Evolutionary conservation across 2,113 vertebrate genomes (phyloP), one percentile per base, ranked within the genome.

Genomic region (Reinhardtius hippoglossoides): DNA sequence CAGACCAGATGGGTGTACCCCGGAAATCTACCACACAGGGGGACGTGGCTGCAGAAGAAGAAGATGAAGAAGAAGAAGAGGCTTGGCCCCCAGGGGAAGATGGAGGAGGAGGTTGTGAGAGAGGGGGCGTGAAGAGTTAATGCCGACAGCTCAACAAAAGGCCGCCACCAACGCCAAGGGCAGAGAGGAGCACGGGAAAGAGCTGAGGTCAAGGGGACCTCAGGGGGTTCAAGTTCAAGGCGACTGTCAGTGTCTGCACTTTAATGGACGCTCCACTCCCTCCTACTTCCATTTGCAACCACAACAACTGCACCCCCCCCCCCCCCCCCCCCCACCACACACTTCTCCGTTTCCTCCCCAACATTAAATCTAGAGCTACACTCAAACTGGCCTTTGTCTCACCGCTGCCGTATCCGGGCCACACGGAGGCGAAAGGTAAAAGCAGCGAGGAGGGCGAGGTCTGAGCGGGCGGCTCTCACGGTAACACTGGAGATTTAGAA

Each of bases 151-250:
- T 78, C 76, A 89, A 95, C 94, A 95, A 95, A 63, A 93, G 83
- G 87, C 82, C 69, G 67, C 81, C 84, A 48, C 71, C 76, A 80
- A 77, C 67, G 76, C 76, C 46, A 56, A 85, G 91, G 82, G 81
- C 87, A 88, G 67, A 31, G 76, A 86, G 74, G 91, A 91, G 90
- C 89, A 91, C 85, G 92, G 92, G 92, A 89, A 88, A 87, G 92
- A 88, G 84, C 89, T 48, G 55, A 88, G 94, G 94, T 95, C 92
- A 94, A 93, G 89, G 91, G 89, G 87, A 93, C 81, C 90, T 88
- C 50, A 23, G 84, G 91, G 90, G 91, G 78, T 92, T 94, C 93
- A 95, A 95, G 94, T 95, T 95, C 94, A 95, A 95, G 93, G 92
- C 86, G 75, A 91, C 87, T 85, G 88, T 91, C 88, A 85, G 89